A percentile compares a stretch with the other conserved stretches of the same genome.
These are phyloP conservation scores for Cinclus mexicanus DNA, from an alignment of 2,113 vertebrate species.

Conservation along the genomic window DNA sequence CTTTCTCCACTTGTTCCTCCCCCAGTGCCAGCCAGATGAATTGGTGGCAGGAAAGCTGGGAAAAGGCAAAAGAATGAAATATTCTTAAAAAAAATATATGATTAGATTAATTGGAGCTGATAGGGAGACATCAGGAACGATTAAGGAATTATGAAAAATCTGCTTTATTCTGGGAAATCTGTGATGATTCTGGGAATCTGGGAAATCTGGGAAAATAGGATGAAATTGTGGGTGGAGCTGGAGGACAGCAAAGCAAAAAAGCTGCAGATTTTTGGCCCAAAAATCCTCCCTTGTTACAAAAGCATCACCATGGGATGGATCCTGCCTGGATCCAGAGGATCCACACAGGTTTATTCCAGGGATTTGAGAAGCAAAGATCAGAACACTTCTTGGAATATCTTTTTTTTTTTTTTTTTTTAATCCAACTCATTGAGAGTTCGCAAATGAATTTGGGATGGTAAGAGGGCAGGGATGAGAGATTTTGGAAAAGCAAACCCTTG, in stretches of 20 bases:
- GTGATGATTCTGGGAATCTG: background rate
- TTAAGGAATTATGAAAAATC: background rate
- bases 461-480: background rate
- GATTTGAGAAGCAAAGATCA: background rate
- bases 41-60: background rate
- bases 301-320: background rate
- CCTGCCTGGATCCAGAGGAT: background rate
- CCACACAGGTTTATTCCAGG: background rate
- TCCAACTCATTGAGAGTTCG: background rate
- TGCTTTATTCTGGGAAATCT: background rate
- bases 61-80: background rate
- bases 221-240: background rate
- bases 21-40: background rate
- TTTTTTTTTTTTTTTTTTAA: no score
- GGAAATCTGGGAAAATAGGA: background rate
- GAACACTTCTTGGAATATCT: background rate
- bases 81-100: no score
- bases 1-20: background rate
- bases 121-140: background rate
- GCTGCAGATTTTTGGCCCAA: background rate
- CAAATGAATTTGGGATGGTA: background rate
- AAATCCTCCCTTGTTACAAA: background rate
- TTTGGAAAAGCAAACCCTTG: background rate
- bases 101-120: background rate
- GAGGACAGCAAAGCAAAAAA: background rate